Evolutionary conservation across 2,113 vertebrate genomes (phyloP).

Genomic region (Oplegnathus fasciatus): DNA sequence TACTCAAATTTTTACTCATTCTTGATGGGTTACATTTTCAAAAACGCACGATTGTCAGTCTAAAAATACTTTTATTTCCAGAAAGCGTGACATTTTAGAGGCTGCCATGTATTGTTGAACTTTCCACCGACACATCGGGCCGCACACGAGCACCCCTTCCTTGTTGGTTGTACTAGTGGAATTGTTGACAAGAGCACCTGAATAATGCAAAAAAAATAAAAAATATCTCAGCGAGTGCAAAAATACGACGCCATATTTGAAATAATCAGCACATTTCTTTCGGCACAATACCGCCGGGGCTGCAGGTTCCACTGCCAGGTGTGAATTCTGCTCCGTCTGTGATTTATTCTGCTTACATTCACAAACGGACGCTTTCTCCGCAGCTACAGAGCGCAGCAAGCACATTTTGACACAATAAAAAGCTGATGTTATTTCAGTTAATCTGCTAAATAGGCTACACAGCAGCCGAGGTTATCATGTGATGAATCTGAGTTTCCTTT

Average conservation of each 20-base stretch:
- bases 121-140: background rate
- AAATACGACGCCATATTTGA: conserved; percentile 20
- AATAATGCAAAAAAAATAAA: conserved; percentile 48
- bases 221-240: conserved; percentile 33
- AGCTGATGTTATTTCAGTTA: conserved; percentile 21
- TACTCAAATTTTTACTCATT: background rate
- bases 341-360: conserved; percentile 77
- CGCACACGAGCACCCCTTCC: background rate
- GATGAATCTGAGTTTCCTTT: conserved; percentile 7
- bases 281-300: conserved; percentile 36
- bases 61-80: conserved; percentile 2
- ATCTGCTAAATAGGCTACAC: conserved; percentile 45
- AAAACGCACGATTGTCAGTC: background rate
- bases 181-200: conserved; percentile 60
- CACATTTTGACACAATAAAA: conserved; percentile 58
- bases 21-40: background rate
- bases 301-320: conserved; percentile 75
- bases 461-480: conserved; percentile 36
- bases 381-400: conserved; percentile 42
- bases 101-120: background rate
- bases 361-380: conserved; percentile 54
- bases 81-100: background rate
- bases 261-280: conserved; percentile 77
- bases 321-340: conserved; percentile 71
- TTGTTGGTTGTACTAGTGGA: conserved; percentile 19